phyloP scores from a whole-genome alignment of 2,888 invertebrate species.

The Apotomis capreana region DNA sequence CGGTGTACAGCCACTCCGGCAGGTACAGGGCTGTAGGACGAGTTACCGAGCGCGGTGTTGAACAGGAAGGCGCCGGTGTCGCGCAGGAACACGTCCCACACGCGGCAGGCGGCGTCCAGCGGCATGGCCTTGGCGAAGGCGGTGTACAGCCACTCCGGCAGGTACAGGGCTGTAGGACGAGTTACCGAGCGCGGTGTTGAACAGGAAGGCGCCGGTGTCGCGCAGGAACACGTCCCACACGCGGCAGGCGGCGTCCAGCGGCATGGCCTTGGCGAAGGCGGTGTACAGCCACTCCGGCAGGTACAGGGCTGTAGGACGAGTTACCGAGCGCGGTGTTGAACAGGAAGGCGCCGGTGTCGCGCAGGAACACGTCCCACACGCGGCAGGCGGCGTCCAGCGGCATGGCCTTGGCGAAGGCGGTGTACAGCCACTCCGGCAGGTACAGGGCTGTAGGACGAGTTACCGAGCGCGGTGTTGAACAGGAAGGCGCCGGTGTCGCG shows the following conservation, averaged over 20 bases:
- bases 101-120: slow-evolving; percentile 92
- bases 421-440: slow-evolving; percentile 95
- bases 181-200: slow-evolving; percentile 91
- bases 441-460: slow-evolving; percentile 71
- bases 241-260: slow-evolving; percentile 92
- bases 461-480: slow-evolving; percentile 92
- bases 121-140: slow-evolving; percentile 88
- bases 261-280: slow-evolving; percentile 87
- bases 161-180: slow-evolving; percentile 72
- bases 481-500: slow-evolving; percentile 94
- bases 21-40: too few species aligned
- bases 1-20: slow-evolving; percentile 54
- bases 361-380: slow-evolving; percentile 94
- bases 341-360: slow-evolving; percentile 94
- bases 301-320: slow-evolving; percentile 71
- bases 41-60: slow-evolving; percentile 90
- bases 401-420: slow-evolving; percentile 87
- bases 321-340: slow-evolving; percentile 92
- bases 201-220: slow-evolving; percentile 94
- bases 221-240: slow-evolving; percentile 95
- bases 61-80: slow-evolving; percentile 95
- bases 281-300: slow-evolving; percentile 96
- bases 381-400: slow-evolving; percentile 94
- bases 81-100: slow-evolving; percentile 95
- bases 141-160: slow-evolving; percentile 96